Percentiles rank a stretch among this genome's conserved stretches.
Conservation (phyloP, 1,140 invertebrate genomes). For the Polyergus mexicanus region DNA sequence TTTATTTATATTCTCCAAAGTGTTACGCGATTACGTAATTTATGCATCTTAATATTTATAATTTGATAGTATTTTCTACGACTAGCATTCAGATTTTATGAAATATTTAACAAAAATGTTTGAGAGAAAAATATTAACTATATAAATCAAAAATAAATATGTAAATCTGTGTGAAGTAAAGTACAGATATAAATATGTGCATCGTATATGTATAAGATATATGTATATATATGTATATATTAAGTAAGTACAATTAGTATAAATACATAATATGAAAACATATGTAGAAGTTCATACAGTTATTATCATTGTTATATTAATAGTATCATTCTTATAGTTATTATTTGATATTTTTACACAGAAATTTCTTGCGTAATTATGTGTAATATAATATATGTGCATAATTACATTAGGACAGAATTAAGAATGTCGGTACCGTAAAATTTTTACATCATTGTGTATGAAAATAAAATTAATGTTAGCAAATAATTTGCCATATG, state of each 20-base stretch:
- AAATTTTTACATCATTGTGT: background rate
- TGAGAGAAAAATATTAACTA: background rate
- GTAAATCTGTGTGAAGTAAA: background rate
- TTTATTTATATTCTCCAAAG: background rate
- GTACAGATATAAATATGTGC: slow-evolving; percentile 3
- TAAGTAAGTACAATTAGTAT: background rate
- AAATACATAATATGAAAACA: background rate
- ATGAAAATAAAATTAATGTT: slow-evolving; percentile 21
- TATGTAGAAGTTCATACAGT: background rate
- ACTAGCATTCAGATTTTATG: slow-evolving; percentile 18
- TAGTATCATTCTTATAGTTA: background rate
- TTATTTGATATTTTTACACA: background rate
- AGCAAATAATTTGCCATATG: slow-evolving; percentile 7
- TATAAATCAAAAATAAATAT: slow-evolving; percentile 15
- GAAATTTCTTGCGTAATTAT: background rate
- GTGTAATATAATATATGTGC: background rate
- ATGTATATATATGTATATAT: background rate
- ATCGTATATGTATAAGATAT: background rate
- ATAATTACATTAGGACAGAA: background rate
- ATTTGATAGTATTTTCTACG: slow-evolving; percentile 13
- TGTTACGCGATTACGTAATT: slow-evolving; percentile 4
- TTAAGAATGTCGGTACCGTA: background rate
- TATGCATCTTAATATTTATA: slow-evolving; percentile 14
- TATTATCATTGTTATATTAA: slow-evolving; percentile 10
- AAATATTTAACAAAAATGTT: slow-evolving; percentile 7